These are phyloP conservation scores for Octomys mimax DNA, from an alignment of 2,797 vertebrate genomes.

Conservation along the genomic window DNA sequence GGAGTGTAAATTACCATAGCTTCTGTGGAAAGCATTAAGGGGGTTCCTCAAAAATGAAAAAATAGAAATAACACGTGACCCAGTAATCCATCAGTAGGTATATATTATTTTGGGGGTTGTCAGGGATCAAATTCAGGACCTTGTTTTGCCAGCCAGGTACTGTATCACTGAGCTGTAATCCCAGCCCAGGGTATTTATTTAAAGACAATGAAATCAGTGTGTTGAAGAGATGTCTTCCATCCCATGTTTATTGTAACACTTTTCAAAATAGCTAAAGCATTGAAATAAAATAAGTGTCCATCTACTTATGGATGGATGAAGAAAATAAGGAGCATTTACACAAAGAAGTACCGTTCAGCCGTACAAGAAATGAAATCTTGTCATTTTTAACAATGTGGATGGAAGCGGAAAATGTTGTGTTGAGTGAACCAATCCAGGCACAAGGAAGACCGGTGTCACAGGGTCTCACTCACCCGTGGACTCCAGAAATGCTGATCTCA, in stretches of 20 bases:
- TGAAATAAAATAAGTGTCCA: neutral
- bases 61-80: neutral
- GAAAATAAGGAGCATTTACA: neutral
- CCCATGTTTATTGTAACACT: neutral
- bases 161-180: too few relatives aligned
- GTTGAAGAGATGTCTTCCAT: neutral
- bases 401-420: neutral
- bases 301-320: neutral
- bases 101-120: neutral
- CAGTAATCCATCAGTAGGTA: neutral
- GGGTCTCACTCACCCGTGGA: neutral
- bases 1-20: neutral
- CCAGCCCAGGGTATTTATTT: neutral
- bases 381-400: neutral
- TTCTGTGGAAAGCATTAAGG: neutral
- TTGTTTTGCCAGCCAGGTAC: too few relatives aligned
- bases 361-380: neutral
- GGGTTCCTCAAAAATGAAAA: neutral
- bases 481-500: neutral
- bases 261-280: neutral
- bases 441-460: neutral
- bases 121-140: too few relatives aligned
- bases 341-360: neutral
- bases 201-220: neutral
- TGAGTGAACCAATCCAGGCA: neutral